Percentiles rank a stretch among this genome's conserved stretches.
Conservation (phyloP, 2,113 vertebrate species). For the Xenopus tropicalis region DNA sequence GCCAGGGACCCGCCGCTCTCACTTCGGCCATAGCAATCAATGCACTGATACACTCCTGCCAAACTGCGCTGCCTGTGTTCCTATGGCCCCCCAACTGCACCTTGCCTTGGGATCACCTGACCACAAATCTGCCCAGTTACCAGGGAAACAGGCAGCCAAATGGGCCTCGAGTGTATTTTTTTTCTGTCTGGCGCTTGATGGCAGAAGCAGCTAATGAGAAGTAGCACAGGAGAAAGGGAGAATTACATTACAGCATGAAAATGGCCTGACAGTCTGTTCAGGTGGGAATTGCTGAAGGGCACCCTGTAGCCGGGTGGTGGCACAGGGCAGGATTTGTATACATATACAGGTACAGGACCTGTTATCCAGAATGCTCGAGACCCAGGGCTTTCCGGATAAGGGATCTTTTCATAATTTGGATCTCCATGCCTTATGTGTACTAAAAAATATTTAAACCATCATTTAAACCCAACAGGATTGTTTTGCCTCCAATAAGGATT, state of each 20-base stretch:
- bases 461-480: too few relatives aligned
- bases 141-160: constrained; percentile 18
- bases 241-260: constrained; percentile 17
- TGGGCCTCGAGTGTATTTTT: not conserved
- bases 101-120: constrained; percentile 18
- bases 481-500: too few relatives aligned
- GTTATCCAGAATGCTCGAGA: too few relatives aligned
- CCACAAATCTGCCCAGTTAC: constrained; percentile 27
- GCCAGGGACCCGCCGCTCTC: too few relatives aligned
- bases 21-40: too few relatives aligned
- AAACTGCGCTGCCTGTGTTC: too few relatives aligned
- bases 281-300: constrained; percentile 2
- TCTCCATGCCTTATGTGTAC: too few relatives aligned
- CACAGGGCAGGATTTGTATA: not conserved
- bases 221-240: not conserved
- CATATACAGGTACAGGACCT: too few relatives aligned
- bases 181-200: constrained; percentile 1
- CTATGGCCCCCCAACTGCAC: not conserved
- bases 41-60: too few relatives aligned
- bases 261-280: not conserved
- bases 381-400: too few relatives aligned
- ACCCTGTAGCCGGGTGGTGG: not conserved
- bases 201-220: constrained; percentile 10
- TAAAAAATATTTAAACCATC: too few relatives aligned
- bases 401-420: too few relatives aligned